Conservation (phyloP, 2,888 invertebrate species). For the Teleogryllus oceanicus region DNA sequence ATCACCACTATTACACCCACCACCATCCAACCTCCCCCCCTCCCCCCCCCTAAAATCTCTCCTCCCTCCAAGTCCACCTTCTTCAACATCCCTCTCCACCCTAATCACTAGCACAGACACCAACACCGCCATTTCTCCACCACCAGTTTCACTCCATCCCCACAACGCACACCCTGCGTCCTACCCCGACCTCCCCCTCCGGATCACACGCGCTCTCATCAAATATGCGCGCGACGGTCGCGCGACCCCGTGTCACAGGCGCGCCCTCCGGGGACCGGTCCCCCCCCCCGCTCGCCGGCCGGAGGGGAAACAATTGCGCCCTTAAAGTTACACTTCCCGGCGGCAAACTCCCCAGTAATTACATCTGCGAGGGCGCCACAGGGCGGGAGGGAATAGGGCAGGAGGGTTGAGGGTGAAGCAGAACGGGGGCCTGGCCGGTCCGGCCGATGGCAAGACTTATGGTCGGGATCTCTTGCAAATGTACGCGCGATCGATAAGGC, state of each 20-base stretch:
- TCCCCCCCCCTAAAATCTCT: too few species aligned
- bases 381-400: background rate
- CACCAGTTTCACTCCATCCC: too few species aligned
- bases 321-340: background rate
- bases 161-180: too few species aligned
- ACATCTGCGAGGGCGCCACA: background rate
- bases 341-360: background rate
- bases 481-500: background rate
- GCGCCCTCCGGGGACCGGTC: background rate
- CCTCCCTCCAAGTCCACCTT: too few species aligned
- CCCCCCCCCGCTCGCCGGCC: background rate
- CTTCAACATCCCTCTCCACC: too few species aligned
- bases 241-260: background rate
- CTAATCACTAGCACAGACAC: too few species aligned
- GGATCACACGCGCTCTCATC: background rate
- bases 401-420: background rate
- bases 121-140: too few species aligned
- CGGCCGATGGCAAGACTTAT: background rate
- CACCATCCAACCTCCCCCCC: too few species aligned
- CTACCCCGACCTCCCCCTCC: background rate
- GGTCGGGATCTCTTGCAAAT: background rate
- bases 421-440: background rate
- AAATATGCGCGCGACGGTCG: background rate
- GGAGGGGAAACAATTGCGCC: slow-evolving; percentile 5
- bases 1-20: too few species aligned